Evolutionary conservation across 2,888 invertebrate species (phyloP), one percentile per base, ranked within the genome.

Genomic region (Troides oblongomaculatus): DNA sequence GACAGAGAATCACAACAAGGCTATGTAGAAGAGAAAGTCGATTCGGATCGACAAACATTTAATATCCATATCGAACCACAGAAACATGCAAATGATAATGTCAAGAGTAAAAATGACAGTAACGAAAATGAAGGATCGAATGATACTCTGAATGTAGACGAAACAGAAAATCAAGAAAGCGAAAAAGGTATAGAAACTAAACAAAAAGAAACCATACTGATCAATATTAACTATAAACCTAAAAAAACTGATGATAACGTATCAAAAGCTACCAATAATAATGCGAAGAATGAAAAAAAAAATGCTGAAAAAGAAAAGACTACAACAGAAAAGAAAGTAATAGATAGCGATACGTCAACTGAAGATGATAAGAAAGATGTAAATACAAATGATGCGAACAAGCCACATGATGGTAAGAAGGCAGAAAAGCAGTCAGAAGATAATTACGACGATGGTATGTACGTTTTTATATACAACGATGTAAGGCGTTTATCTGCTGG

Each of bases 331-430:
- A 10, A 39, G 4, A 43, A 21, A 62, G 2, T 12, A 30, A 43
- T 14, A 18, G 62, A 53, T 23, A 30, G 25, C 56, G 18, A 57
- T 4, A 8, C 30, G n/a, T 56, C 39, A 14, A 56, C 64, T 18
- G 25, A n/a, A 3, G 57, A 69, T 23, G 53, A 17, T 17, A 66
- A 68, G 46, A 36, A 39, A 17, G 43, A 62, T 18, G 56, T 18
- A 8, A 56, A 59, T 14, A 71, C 72, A 36, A 71, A 73, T 18
- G 69, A 72, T 7, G 64, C 63, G 23, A 50, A 4, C 25, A 21
- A 62, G 50, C 53, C 17, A 5, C 17, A 53, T 5, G 18, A 25
- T 17, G 46, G 46, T 7, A 18, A 63, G 8, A 25, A 36, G 0
- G 8, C 12, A 17, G 59, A 46, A 10, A 60, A 50, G 46, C 17